Percentiles rank a stretch among this genome's conserved stretches.
Conservation (phyloP, 2,113 vertebrate genomes). For the Engraulis encrasicolus region DNA sequence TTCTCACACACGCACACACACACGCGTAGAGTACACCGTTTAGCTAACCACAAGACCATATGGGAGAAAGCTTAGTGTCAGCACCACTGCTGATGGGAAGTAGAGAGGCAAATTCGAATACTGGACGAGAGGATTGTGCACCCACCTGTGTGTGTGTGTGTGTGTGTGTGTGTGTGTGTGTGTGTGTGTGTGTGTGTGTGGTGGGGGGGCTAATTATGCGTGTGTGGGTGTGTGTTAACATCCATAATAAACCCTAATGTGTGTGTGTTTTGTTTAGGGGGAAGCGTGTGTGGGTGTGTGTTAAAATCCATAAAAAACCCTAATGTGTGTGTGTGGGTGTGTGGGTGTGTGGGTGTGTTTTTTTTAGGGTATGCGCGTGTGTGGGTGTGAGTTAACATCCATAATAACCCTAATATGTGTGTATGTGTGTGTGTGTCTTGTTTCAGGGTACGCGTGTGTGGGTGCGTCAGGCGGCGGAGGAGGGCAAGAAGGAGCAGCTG, state of each 20-base stretch:
- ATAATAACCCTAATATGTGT: constrained; percentile 5
- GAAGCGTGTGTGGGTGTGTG: not conserved
- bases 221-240: no score
- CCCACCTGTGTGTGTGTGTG: not conserved
- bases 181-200: not conserved
- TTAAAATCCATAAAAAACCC: no score
- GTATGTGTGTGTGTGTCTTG: constrained; percentile 21
- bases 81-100: not conserved
- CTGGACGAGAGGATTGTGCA: not conserved
- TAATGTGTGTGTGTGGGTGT: not conserved
- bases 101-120: not conserved
- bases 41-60: not conserved
- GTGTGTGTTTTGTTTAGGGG: no score
- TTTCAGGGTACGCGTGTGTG: constrained; percentile 86
- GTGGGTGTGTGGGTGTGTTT: not conserved
- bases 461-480: constrained; percentile 72
- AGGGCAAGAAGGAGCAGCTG: constrained; percentile 84
- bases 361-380: not conserved
- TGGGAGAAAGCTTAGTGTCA: not conserved
- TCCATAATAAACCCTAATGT: no score
- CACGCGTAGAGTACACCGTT: no score
- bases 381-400: constrained; percentile 16
- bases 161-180: not conserved
- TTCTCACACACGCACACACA: not conserved
- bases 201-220: no score